A percentile compares a stretch with the other conserved stretches of the same genome.
These are phyloP conservation scores for Muscicapa comitata DNA, from an alignment of 2,797 vertebrate genomes.

Conservation along the genomic window DNA sequence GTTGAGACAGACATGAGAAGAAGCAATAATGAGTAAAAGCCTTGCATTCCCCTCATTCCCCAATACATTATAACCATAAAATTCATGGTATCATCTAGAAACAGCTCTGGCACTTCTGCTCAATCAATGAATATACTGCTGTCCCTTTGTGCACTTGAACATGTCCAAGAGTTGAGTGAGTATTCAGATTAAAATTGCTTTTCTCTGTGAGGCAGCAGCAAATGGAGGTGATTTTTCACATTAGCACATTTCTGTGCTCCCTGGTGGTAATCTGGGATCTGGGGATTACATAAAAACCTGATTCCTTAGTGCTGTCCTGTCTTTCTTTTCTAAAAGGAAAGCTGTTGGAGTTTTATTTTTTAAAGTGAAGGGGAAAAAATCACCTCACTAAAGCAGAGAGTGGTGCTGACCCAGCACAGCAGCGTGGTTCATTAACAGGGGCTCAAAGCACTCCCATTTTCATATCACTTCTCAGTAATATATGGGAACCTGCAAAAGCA, in stretches of 20 bases:
- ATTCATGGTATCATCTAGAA: neutral
- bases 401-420: neutral
- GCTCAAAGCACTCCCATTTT: constrained; percentile 14
- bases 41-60: neutral
- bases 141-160: neutral
- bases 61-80: neutral
- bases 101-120: neutral
- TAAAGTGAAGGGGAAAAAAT: neutral
- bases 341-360: neutral
- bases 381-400: neutral
- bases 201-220: neutral
- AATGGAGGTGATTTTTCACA: constrained; percentile 45
- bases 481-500: neutral
- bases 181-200: constrained; percentile 29
- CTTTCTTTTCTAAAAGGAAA: constrained; percentile 6
- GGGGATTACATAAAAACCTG: neutral
- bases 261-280: neutral
- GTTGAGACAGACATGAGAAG: neutral
- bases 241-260: neutral
- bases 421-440: neutral
- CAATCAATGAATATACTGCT: neutral
- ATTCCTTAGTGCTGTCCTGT: neutral
- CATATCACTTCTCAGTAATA: neutral
- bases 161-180: neutral
- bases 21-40: neutral